Conservation (phyloP, 2,888 invertebrate genomes). For the Anorthoa munda region DNA sequence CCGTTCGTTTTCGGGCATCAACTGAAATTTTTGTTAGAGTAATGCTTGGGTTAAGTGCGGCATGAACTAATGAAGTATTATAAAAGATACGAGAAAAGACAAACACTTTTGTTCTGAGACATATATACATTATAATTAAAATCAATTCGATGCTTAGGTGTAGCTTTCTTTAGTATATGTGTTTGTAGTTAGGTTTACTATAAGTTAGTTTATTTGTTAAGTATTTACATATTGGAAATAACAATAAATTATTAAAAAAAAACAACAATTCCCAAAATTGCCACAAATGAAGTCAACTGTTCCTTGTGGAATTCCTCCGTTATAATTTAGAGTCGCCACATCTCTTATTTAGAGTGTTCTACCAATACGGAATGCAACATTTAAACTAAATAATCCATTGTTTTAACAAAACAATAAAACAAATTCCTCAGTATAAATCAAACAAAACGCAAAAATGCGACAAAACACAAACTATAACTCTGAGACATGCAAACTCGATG, state of each 20-base stretch:
- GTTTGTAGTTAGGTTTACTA: no score
- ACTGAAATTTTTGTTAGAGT: neutral
- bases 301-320: neutral
- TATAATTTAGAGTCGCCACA: neutral
- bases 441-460: neutral
- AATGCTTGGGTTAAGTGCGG: no score
- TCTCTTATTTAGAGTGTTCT: neutral
- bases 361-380: neutral
- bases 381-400: conserved; percentile 21
- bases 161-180: no score
- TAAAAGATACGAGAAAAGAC: no score
- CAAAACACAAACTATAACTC: neutral
- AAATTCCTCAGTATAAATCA: neutral
- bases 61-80: no score
- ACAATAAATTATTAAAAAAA: no score
- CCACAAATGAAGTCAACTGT: neutral
- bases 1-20: neutral
- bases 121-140: no score
- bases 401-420: conserved; percentile 16
- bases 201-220: no score
- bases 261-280: no score
- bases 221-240: no score
- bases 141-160: no score
- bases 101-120: no score
- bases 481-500: neutral